Base-by-base conservation (phyloP, 2,113 vertebrate species). In the Lanius ludovicianus region DNA sequence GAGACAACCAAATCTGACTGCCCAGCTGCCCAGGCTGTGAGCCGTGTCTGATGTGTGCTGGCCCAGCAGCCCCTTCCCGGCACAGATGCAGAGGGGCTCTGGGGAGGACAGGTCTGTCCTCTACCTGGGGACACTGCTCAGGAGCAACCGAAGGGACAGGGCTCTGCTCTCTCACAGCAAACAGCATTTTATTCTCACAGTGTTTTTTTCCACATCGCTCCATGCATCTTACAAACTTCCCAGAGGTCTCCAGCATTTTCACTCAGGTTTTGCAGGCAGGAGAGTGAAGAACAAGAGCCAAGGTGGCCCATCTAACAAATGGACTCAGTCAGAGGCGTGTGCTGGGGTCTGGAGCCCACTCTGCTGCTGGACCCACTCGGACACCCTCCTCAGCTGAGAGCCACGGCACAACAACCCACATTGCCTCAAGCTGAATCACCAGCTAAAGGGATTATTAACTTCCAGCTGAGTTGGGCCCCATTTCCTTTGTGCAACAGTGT, bases 401-500 rank as follows among this genome's bases (percentile, higher is more conserved):
- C 67, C 6, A 3, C 27, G 7, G 46, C 75, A 28, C 84, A n/a
- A 19, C 70, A 81, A 74, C 75, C 64, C 15, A 7, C 56, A 8
- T 59, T 1, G 9, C 92, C 89, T 24, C 24, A 1, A 35, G 19
- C 78, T 81, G 82, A 87, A 64, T 69, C 90, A 82, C 91, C 84
- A 41, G 30, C 80, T 75, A 67, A 80, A 86, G 55, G 69, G 88
- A 95, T 86, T 88, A 91, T 59, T 90, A 80, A 88, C 92, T 81
- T 94, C 92, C 96, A 97, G 95, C 95, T 95, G 92, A 2, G 33
- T 44, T 92, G 75, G 75, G 95, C 79, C 92, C 63, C 21, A 92
- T 84, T 96, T 94, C 96, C 92, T 94, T 93, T 88, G 93, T 89
- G 92, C 90, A 84, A 71, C 83, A 93, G 53, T 10, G 42, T 94